Conservation (phyloP, 1,140 invertebrate genomes). For the Anthonomus grandis region DNA sequence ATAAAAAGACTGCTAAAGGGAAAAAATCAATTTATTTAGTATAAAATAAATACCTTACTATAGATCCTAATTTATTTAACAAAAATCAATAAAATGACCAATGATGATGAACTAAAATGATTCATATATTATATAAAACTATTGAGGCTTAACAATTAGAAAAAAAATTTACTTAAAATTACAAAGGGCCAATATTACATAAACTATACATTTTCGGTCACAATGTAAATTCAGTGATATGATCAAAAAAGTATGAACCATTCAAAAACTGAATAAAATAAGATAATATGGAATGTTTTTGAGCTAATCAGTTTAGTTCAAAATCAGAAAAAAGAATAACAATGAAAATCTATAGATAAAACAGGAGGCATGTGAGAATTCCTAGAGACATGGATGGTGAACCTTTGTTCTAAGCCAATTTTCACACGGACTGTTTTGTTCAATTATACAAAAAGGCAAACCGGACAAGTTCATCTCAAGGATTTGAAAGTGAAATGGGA, state of each 20-base stretch:
- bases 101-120: conserved; percentile 5
- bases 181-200: too few species aligned
- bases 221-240: neutral
- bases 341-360: neutral
- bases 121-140: neutral
- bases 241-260: neutral
- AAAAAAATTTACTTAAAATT: too few species aligned
- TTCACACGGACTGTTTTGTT: too few species aligned
- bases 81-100: conserved; percentile 3
- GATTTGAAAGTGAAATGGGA: too few species aligned
- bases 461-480: too few species aligned
- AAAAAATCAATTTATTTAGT: neutral
- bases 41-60: neutral
- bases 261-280: too few species aligned
- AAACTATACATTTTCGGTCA: neutral
- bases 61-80: neutral
- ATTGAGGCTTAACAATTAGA: neutral
- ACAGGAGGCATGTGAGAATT: neutral
- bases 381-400: neutral
- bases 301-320: conserved; percentile 13
- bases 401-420: too few species aligned
- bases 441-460: too few species aligned
- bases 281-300: too few species aligned
- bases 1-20: too few species aligned
- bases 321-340: neutral